Conservation (phyloP, 2,113 vertebrate genomes). For the Rattus norvegicus region GRCr8 NC_086023.1:137501501-137502000, state of each 20-base stretch:
- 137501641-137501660: constrained; percentile 1
- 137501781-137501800: neutral
- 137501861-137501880: neutral
- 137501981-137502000: neutral
- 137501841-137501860: neutral
- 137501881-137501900: neutral
- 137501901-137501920: neutral
- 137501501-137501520: neutral
- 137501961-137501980: neutral
- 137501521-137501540: too few species aligned
- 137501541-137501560: too few species aligned
- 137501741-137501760: neutral
- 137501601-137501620: too few species aligned
- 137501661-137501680: neutral
- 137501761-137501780: neutral
- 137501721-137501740: neutral
- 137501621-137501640: neutral
- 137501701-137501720: neutral
- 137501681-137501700: neutral
- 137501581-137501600: too few species aligned
- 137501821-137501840: neutral
- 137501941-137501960: neutral
- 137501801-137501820: neutral
- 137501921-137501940: neutral
- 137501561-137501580: too few species aligned